These are phyloP conservation scores for Rhabdophis nuchalis DNA, from an alignment of 2,797 vertebrate species.

Conservation along the genomic window DNA sequence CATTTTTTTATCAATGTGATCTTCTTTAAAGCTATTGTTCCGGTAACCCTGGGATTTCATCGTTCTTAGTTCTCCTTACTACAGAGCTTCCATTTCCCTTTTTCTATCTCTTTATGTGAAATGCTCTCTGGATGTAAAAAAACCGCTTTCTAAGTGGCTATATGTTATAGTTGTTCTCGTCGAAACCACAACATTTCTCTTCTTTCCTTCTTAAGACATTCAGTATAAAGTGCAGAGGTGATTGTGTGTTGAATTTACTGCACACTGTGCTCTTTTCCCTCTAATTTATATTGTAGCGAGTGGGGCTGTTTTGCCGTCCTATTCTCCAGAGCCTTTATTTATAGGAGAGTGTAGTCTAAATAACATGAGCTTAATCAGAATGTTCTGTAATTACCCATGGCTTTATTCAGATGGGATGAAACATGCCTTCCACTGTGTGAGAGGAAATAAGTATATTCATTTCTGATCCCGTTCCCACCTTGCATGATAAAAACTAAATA, in stretches of 20 bases:
- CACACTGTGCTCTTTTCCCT: conserved; percentile 42
- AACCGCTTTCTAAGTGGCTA: neutral
- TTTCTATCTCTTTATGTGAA: neutral
- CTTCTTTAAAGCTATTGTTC: neutral
- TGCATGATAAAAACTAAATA: conserved; percentile 74
- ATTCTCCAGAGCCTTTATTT: conserved; percentile 60
- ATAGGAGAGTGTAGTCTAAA: conserved; percentile 47
- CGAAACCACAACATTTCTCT: conserved; percentile 30
- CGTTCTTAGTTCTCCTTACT: neutral
- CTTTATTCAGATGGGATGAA: conserved; percentile 64
- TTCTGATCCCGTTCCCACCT: conserved; percentile 63
- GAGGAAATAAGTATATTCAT: conserved; percentile 71
- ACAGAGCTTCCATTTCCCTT: neutral
- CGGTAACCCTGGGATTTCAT: neutral
- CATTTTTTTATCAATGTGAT: neutral
- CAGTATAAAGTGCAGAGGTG: conserved; percentile 39
- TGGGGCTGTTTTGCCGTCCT: conserved; percentile 37
- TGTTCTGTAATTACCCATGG: conserved; percentile 65
- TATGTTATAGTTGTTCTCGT: neutral
- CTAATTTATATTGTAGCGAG: conserved; percentile 24
- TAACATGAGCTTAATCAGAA: conserved; percentile 59
- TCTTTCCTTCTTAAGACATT: conserved; percentile 41
- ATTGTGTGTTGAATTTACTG: conserved; percentile 39
- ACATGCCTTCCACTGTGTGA: conserved; percentile 47
- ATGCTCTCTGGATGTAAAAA: neutral